These are phyloP conservation scores for Gavia stellata DNA, from an alignment of 2,113 vertebrate species.

Conservation along the genomic window DNA sequence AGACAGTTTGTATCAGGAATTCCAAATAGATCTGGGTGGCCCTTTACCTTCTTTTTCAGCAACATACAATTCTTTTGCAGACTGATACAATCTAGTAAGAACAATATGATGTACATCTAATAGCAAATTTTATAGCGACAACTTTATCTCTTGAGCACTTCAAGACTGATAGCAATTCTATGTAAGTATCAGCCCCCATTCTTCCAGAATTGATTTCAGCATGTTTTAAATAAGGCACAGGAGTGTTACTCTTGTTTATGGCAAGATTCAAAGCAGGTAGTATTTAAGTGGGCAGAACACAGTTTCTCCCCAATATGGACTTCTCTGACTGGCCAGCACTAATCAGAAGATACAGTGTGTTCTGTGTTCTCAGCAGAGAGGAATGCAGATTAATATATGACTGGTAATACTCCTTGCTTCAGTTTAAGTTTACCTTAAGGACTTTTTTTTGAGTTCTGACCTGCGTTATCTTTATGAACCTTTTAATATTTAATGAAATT, in stretches of 20 bases:
- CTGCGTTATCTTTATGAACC: accelerated
- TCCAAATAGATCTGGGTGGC: not conserved
- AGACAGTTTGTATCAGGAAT: not conserved
- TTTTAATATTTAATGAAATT: not conserved
- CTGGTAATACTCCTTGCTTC: not conserved
- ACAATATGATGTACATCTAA: not conserved
- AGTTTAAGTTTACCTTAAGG: not conserved
- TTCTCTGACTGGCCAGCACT: not conserved
- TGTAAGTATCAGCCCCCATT: not conserved
- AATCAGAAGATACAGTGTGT: not conserved
- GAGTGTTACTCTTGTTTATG: not conserved
- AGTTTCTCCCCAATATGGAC: not conserved
- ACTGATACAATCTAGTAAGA: not conserved
- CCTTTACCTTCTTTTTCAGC: not conserved
- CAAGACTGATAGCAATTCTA: not conserved
- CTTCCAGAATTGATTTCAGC: not conserved
- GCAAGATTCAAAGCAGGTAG: not conserved
- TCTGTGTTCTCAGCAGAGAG: not conserved
- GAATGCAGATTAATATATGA: not conserved
- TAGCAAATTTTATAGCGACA: not conserved
- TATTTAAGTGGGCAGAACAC: not conserved
- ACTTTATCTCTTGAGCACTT: not conserved
- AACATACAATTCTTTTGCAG: not conserved
- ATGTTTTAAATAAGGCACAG: not conserved
- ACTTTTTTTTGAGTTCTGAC: not conserved